Evolutionary conservation across 2,797 vertebrate species (phyloP).

Genomic region (Pseudopleuronectes americanus): DNA sequence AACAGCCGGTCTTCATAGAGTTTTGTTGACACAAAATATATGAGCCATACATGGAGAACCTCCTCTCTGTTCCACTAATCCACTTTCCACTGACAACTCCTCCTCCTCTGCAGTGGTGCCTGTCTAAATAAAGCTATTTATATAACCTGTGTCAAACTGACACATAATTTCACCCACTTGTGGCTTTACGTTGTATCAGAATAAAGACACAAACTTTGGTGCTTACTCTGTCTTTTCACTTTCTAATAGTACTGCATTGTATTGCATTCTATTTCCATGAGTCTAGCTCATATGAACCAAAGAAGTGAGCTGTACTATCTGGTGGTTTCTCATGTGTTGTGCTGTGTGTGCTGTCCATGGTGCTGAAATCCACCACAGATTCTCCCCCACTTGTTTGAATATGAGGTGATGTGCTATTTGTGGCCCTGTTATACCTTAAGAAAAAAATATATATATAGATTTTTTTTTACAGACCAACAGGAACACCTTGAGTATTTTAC

Average conservation of each 20-base stretch:
- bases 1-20: slow-evolving; percentile 22
- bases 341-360: slow-evolving; percentile 50
- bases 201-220: background rate
- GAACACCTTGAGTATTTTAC: slow-evolving; percentile 18
- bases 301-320: background rate
- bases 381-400: no score
- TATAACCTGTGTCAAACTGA: background rate
- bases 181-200: background rate
- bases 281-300: background rate
- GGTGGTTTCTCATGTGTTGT: background rate
- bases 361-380: slow-evolving; percentile 44
- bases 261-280: background rate
- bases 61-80: slow-evolving; percentile 37
- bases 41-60: slow-evolving; percentile 32
- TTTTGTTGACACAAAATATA: slow-evolving; percentile 51
- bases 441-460: no score
- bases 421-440: no score
- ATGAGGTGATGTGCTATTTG: no score
- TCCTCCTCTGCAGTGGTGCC: background rate
- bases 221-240: background rate
- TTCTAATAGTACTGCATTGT: background rate
- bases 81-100: slow-evolving; percentile 34
- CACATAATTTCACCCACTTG: background rate
- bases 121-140: slow-evolving; percentile 5
- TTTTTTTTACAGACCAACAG: slow-evolving; percentile 9